Evolutionary conservation across 2,797 vertebrate species (phyloP), one percentile per base, ranked within the genome.

Genomic region (Urophycis tenuis): DNA sequence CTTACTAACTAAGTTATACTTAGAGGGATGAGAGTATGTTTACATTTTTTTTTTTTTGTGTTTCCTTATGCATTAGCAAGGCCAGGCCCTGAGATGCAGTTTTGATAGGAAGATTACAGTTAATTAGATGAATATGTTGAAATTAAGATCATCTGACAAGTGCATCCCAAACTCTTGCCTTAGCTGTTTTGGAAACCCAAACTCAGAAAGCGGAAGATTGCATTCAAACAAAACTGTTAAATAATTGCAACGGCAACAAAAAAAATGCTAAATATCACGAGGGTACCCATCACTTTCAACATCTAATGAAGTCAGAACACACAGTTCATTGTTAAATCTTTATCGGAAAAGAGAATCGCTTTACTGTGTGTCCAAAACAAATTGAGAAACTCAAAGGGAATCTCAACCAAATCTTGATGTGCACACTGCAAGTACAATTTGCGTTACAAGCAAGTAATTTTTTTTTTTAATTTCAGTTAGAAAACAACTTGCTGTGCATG

Each of bases 141-240:
- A 71, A 71, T 79, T 74, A 82, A 36, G 82, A 71, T 73, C 75
- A 79, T 88, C 60, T 76, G 81, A 88, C 78, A 78, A 83, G 81
- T 85, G 86, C 86, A 89, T 86, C 86, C 87, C 83, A 76, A 77
- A 81, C 75, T 86, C 45, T 86, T 87, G 88, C 87, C 87, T 88
- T 86, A 85, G 81, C 87, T 81, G 86, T 89, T 85, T 78, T 77
- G 83, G 81, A 83, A 80, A 84, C 81, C 78, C 85, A 83, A 80
- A 84, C 81, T 78, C 85, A 60, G 53, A 60, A 67, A 67, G 60
- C 25, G 33, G 49, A 78, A 39, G 60, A 64, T 76, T 76, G 67
- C 22, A 45, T 75, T 70, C 67, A 36, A 74, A 22, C 6, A 74
- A 75, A 79, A 41, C 64, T 30, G 5, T 71, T 11, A 22, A 80